Evolutionary conservation across 2,888 invertebrate genomes (phyloP).

Genomic region (Mayetiola destructor): DNA sequence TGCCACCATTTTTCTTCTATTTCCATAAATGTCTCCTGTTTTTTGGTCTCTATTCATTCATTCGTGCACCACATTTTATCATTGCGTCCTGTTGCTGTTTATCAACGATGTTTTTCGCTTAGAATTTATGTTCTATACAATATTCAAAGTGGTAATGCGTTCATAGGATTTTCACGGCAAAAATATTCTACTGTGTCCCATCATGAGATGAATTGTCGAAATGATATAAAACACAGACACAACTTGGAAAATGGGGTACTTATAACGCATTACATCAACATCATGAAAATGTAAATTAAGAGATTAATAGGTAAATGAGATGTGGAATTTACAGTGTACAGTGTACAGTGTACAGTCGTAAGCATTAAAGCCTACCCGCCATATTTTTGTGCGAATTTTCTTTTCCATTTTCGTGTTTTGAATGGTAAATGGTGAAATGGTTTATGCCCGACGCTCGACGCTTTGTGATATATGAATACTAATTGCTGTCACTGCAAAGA

Average conservation of each 20-base stretch:
- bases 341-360: not conserved
- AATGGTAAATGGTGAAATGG: not conserved
- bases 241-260: no score
- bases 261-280: not conserved
- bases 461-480: not conserved
- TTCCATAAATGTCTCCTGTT: no score
- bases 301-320: not conserved
- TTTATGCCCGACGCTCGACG: not conserved
- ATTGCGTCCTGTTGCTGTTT: not conserved
- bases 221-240: no score
- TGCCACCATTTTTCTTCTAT: no score
- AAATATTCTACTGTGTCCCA: not conserved
- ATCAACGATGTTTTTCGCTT: not conserved
- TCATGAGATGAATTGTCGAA: no score
- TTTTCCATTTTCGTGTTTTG: not conserved
- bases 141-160: not conserved
- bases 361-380: no score
- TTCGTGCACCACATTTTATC: not conserved
- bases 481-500: no score
- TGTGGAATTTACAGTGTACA: not conserved
- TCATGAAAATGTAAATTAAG: not conserved
- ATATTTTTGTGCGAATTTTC: no score
- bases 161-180: not conserved
- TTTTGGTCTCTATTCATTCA: no score
- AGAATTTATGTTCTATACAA: not conserved